phyloP scores from a whole-genome alignment of 2,797 vertebrate species.

The Lepus townsendii region DNA sequence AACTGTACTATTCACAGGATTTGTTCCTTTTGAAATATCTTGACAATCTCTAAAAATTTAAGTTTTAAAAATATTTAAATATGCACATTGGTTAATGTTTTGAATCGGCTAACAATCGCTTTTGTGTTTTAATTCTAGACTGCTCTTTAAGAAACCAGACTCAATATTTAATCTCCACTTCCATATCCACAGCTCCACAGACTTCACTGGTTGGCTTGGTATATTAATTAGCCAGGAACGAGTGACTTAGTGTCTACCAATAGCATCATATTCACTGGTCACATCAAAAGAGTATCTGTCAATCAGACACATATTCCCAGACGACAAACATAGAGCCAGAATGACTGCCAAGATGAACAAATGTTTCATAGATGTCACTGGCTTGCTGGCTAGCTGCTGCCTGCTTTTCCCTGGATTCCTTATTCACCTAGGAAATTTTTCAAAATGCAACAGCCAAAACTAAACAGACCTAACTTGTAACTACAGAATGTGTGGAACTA shows the following conservation, averaged over 20 bases:
- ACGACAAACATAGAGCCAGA: constrained; percentile 35
- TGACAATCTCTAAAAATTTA: constrained; percentile 34
- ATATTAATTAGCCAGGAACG: constrained; percentile 51
- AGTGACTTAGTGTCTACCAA: constrained; percentile 35
- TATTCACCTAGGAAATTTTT: constrained; percentile 53
- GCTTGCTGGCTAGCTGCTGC: constrained; percentile 43
- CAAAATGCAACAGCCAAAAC: not conserved
- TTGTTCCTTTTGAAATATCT: not conserved
- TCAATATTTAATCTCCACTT: constrained; percentile 16
- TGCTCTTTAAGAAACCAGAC: constrained; percentile 24
- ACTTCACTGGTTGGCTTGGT: not conserved
- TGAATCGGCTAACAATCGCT: not conserved
- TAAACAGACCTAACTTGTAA: constrained; percentile 74
- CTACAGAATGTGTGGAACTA: constrained; percentile 39
- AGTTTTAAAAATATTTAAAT: not conserved
- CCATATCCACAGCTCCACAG: not conserved
- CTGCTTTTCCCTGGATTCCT: constrained; percentile 64
- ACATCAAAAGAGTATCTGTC: constrained; percentile 60
- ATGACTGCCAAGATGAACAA: constrained; percentile 65
- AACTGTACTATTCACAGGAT: not conserved
- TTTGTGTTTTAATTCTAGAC: constrained; percentile 1
- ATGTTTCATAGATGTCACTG: constrained; percentile 68
- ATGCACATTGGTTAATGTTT: not conserved
- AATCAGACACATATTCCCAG: constrained; percentile 64
- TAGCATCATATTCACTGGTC: not conserved